Evolutionary conservation across 2,888 invertebrate species (phyloP), one percentile per base, ranked within the genome.

Genomic region (Mongoloraphidia duomilia): DNA sequence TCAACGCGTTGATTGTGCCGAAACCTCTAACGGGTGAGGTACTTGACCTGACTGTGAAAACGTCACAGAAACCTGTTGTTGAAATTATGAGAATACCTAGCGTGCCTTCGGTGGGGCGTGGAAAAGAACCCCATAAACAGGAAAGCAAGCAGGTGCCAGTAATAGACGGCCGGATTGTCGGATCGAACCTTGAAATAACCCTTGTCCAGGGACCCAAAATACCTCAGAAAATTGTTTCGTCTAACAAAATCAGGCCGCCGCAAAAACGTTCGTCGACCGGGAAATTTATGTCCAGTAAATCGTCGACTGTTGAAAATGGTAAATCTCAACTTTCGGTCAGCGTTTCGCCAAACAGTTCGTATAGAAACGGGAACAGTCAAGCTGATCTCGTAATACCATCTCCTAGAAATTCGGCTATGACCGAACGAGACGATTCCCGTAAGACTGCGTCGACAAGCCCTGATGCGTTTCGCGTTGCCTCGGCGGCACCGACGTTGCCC

Each of bases 101-200:
- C 39, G 63, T 66, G 0, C 57, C 54, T 42, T 52, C 54, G 26
- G 47, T 42, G 2, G 46, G 47, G 37, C 53, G 51, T 44, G 51
- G 54, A 46, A 54, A 57, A 10, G 53, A 51, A 36, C 56, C 58
- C 48, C 52, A 60, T 41, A 58, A 58, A 52, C 57, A 59, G 50
- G 37, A 57, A 53, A 50, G 55, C 56, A 43, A 63, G 61, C 39
- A 59, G 53, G 61, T 69, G 39, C 59, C 60, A 10, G 49, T 65
- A 26, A 55, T 74, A 41, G 74, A 73, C 40, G 68, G 69, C 12
- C 61, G 71, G 36, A 66, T 67, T 6, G 66, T 81, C 35, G 78
- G 79, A 0, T 77, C 81, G 0, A 83, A 83, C 60, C 62, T 84
- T 47, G 84, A 84, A 60, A 84, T 84, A 33, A 84, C 84, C 0